These are phyloP conservation scores for Metellina segmentata DNA, from an alignment of 2,888 invertebrate species.

Conservation along the genomic window DNA sequence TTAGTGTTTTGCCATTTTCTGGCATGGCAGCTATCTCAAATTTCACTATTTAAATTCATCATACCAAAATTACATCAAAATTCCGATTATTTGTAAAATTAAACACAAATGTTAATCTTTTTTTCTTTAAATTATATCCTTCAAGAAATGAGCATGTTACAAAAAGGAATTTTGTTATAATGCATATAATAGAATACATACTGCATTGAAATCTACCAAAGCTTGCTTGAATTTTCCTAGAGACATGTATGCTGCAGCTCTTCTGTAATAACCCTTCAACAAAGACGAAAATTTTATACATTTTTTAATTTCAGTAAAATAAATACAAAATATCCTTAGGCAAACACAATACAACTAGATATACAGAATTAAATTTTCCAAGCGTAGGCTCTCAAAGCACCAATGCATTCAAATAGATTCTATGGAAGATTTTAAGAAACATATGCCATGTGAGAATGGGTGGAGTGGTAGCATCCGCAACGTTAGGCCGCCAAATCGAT, in stretches of 20 bases:
- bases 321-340: too few species aligned
- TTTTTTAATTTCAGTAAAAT: too few species aligned
- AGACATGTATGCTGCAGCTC: constrained; percentile 98
- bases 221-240: constrained; percentile 98
- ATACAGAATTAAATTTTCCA: background rate
- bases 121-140: background rate
- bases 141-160: background rate
- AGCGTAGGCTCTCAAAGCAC: too few species aligned
- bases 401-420: too few species aligned
- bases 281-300: background rate
- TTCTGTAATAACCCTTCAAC: constrained; percentile 91
- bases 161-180: too few species aligned
- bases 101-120: background rate
- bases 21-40: too few species aligned
- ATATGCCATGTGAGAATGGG: too few species aligned
- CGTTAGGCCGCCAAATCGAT: too few species aligned
- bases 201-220: constrained; percentile 97
- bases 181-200: constrained; percentile 82
- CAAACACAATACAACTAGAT: background rate
- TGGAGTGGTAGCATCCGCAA: too few species aligned
- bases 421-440: too few species aligned
- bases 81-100: background rate
- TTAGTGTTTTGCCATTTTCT: too few species aligned
- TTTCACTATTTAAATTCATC: too few species aligned
- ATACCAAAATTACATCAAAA: background rate